Evolutionary conservation across 2,113 vertebrate species (phyloP), one percentile per base, ranked within the genome.

Genomic region (Rissa tridactyla): DNA sequence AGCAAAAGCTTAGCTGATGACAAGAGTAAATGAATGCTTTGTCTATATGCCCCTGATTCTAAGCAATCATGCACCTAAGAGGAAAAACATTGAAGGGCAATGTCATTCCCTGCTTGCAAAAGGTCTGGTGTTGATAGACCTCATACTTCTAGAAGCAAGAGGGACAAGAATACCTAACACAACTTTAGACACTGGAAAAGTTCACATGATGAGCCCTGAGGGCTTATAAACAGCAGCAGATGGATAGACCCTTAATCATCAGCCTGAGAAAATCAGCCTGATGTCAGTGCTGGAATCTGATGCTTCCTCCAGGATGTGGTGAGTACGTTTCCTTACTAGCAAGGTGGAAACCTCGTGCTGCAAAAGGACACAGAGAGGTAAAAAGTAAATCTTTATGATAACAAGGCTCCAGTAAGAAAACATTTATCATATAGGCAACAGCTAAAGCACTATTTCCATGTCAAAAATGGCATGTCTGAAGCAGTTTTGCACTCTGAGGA

Each of bases 151-250:
- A 83, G 60, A 52, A 77, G 46, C 29, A 88, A 73, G 49, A 87
- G 22, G n/a, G 51, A 75, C 76, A 92, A 76, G 71, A 93, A 66
- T 36, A 54, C 38, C 69, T 61, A 44, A 38, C n/a, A n/a, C 52
- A 76, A 36, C 27, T 78, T 71, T 13, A 73, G 66, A 42, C 49
- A 93, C 36, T 16, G 25, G 46, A 70, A 60, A 80, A 88, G 27
- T 66, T 77, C 75, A 72, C 9, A 16, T 42, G 62, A 93, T 64
- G 62, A 90, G 71, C 44, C 70, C 66, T 0, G 2, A 71, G 69
- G 68, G 46, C 76, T 94, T 78, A 66, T 68, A 70, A 88, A 72
- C 40, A 90, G 84, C 78, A 91, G 70, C 70, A 97, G 84, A 89
- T 88, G 62, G 81, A 47, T 27, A 92, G 46, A 77, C 62, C 82